Base-by-base conservation (phyloP, 2,888 invertebrate genomes). In the Meloe dianella region DNA sequence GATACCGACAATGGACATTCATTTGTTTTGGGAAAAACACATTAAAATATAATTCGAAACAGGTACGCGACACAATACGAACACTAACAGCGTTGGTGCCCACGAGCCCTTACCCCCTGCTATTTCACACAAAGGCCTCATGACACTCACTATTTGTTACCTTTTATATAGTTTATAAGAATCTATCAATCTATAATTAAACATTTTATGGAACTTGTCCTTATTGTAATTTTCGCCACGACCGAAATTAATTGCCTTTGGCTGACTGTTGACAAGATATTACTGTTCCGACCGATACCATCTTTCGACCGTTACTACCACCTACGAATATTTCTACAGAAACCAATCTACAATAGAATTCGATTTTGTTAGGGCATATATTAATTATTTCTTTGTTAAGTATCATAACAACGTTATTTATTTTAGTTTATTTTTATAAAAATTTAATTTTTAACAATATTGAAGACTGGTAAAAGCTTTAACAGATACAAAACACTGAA, bases 11-110 rank as follows among this genome's bases (percentile, higher is more conserved):
- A 80, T 79, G 79, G 81, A 75, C 78, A 77, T 79, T 79, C 83
- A 84, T 83, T 83, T 83, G 83, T 84, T 84, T 84, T 83, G 81
- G 81, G 80, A 76, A 79, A 83, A 83, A 82, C 82, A 81, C 81
- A 83, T 83, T 83, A 83, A 83, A 83, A 82, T 83, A 83, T 81
- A 82, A 83, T 82, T 81, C 80, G 81, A 82, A 76, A 76, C 81
- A 82, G 83, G 82, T 82, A 82, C 78, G 80, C 79, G 83, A 82
- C 83, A 84, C 83, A 83, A 83, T 83, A 79, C 80, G 80, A 77
- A 80, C 80, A 80, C 81, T 78, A 68, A 66, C 69, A 66, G 69
- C 38, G 66, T 59, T 74, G 72, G 75, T 74, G 74, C 76, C 76
- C 75, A 74, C 77, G 78, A 77, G 77, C 77, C 76, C 74, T 73